A percentile compares a stretch with the other conserved stretches of the same genome.
These are phyloP conservation scores for Molossus molossus DNA, from an alignment of 2,797 vertebrate genomes.

Conservation along the genomic window DNA sequence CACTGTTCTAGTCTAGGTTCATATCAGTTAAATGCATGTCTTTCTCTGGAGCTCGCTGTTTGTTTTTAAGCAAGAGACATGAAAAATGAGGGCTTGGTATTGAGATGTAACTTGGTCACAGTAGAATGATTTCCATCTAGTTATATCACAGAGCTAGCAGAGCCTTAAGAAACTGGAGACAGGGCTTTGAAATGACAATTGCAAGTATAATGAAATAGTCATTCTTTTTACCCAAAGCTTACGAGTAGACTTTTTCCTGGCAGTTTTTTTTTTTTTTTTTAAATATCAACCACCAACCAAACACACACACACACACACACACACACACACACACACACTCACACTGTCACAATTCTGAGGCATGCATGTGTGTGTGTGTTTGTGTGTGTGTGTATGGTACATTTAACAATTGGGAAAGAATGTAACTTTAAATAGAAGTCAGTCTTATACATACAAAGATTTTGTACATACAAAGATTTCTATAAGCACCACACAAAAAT, in stretches of 20 bases:
- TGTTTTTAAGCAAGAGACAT: slow-evolving; percentile 70
- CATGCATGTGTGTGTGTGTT: neutral
- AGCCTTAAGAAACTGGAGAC: slow-evolving; percentile 71
- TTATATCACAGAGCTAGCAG: slow-evolving; percentile 76
- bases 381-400: neutral
- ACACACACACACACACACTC: neutral
- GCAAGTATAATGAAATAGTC: slow-evolving; percentile 71
- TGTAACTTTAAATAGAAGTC: slow-evolving; percentile 47
- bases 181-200: slow-evolving; percentile 66
- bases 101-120: slow-evolving; percentile 79
- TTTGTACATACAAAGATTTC: neutral
- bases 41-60: slow-evolving; percentile 64
- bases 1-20: slow-evolving; percentile 49
- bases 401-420: neutral
- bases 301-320: neutral
- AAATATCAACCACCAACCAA: neutral
- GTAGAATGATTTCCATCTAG: slow-evolving; percentile 71
- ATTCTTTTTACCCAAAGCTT: slow-evolving; percentile 62
- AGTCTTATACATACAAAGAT: neutral
- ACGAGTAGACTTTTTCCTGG: slow-evolving; percentile 48
- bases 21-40: slow-evolving; percentile 49
- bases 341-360: slow-evolving; percentile 17
- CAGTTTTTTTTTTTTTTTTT: slow-evolving; percentile 54
- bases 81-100: slow-evolving; percentile 75
- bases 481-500: neutral